Evolutionary conservation across 2,113 vertebrate species (phyloP).

Genomic region (Podarcis cretensis): DNA sequence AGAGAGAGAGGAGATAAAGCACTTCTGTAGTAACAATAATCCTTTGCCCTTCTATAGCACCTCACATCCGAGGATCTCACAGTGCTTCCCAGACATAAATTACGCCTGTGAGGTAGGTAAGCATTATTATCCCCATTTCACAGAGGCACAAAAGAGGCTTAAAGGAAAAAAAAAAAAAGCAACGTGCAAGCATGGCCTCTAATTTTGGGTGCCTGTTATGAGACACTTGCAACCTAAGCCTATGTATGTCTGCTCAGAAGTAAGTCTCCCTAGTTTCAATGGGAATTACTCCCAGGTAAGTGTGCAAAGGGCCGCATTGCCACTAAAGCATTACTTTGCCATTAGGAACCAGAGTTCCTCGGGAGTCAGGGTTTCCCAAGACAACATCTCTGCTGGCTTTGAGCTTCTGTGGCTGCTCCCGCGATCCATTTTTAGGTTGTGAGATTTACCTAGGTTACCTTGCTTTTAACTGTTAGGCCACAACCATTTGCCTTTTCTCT

Average conservation of each 20-base stretch:
- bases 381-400: neutral
- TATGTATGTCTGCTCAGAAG: neutral
- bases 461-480: neutral
- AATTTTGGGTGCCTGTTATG: neutral
- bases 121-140: conserved; percentile 19
- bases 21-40: conserved; percentile 27
- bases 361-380: accelerated
- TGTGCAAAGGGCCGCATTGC: neutral
- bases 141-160: conserved; percentile 7
- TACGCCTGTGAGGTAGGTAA: conserved; percentile 34
- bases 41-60: conserved; percentile 18
- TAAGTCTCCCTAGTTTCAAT: neutral
- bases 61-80: conserved; percentile 41
- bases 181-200: neutral
- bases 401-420: neutral
- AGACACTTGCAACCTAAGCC: neutral
- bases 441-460: neutral
- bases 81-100: conserved; percentile 32
- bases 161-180: neutral
- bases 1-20: neutral
- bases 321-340: neutral
- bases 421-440: neutral
- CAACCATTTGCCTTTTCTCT: neutral
- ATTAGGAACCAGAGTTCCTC: neutral
- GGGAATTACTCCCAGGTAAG: neutral